phyloP scores from a whole-genome alignment of 2,113 vertebrate genomes.

The Psittacula cyanocephala region DNA sequence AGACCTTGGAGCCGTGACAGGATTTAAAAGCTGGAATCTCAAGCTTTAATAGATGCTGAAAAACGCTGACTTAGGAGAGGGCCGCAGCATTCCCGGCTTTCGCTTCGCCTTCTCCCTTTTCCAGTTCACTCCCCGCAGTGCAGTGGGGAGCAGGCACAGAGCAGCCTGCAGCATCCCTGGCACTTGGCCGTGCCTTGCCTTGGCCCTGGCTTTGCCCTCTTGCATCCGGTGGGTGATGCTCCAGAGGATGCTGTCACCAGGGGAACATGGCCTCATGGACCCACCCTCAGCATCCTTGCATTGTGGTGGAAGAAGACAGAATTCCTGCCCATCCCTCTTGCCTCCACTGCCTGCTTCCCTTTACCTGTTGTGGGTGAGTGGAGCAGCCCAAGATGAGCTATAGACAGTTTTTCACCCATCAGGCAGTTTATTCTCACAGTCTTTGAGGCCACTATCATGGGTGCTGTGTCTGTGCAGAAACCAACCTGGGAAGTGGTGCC shows the following conservation, averaged over 20 bases:
- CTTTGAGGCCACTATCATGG: accelerated
- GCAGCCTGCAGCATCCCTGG: accelerated
- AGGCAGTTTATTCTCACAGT: background rate
- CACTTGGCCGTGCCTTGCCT: accelerated
- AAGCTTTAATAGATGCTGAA: background rate
- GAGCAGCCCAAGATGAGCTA: background rate
- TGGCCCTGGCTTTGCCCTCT: background rate
- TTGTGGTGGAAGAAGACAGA: background rate
- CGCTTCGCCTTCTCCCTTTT: background rate
- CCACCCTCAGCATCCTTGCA: accelerated
- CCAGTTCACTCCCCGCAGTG: background rate
- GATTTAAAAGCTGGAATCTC: background rate
- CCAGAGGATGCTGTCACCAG: background rate
- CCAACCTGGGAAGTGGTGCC: background rate
- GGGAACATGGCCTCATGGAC: background rate
- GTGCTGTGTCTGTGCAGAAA: accelerated
- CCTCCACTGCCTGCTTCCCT: accelerated
- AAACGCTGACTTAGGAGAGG: slow-evolving; percentile 41
- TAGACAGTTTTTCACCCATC: too few relatives aligned
- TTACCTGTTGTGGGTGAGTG: background rate
- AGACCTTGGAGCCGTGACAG: background rate
- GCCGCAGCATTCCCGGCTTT: background rate
- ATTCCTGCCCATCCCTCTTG: background rate
- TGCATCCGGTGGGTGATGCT: accelerated
- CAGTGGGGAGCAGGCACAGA: background rate